Conservation (phyloP, 2,888 invertebrate species). For the Prosapia bicincta region DNA sequence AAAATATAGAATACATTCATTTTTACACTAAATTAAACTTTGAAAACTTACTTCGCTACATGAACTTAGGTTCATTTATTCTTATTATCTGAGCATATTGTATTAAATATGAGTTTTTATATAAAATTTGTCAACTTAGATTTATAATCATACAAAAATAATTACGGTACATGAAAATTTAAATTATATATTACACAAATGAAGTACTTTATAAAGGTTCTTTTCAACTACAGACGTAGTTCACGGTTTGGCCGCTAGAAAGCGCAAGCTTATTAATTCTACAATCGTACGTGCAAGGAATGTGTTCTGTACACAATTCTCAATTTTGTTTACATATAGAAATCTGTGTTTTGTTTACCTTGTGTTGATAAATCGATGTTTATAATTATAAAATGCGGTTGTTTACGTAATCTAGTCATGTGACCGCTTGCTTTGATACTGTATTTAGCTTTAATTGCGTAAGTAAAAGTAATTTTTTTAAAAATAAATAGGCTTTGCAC, state of each 20-base stretch:
- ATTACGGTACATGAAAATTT: background rate
- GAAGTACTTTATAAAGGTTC: no score
- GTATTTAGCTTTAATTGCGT: background rate
- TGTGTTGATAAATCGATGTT: background rate
- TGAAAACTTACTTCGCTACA: no score
- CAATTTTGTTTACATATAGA: background rate
- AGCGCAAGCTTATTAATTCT: background rate
- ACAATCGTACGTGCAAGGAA: background rate
- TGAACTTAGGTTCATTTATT: no score
- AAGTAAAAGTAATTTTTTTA: background rate
- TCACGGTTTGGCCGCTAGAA: background rate
- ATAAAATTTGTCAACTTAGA: no score
- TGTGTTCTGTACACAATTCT: background rate
- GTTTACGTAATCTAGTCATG: background rate
- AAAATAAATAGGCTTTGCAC: background rate
- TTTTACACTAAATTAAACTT: no score
- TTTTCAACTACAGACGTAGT: background rate
- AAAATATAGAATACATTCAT: no score
- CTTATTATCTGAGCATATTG: no score
- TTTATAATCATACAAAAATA: no score
- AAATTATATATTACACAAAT: no score
- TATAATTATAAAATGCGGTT: background rate
- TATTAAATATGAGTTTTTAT: no score
- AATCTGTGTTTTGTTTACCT: background rate
- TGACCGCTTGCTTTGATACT: background rate